A percentile compares a stretch with the other conserved stretches of the same genome.
Evolutionary conservation across 2,797 vertebrate species (phyloP).

Genomic region (Chelidonichthys spinosus): DNA sequence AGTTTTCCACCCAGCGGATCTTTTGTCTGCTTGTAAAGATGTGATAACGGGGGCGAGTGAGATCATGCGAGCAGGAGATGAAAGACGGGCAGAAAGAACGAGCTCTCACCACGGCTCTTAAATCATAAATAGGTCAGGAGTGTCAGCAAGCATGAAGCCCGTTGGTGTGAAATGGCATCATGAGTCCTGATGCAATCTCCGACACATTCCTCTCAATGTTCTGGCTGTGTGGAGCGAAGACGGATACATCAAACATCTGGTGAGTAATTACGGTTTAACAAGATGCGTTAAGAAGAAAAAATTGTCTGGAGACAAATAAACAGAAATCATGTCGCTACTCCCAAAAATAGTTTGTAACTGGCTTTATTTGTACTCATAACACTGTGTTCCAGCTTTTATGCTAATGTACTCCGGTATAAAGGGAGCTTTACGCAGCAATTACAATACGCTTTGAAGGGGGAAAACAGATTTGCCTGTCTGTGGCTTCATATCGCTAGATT

Average conservation of each 20-base stretch:
- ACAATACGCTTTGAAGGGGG: slow-evolving; percentile 60
- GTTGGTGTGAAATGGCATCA: slow-evolving; percentile 62
- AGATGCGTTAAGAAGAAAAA: slow-evolving; percentile 26
- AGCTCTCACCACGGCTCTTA: slow-evolving; percentile 64
- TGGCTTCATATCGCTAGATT: slow-evolving; percentile 73
- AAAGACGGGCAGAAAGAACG: slow-evolving; percentile 50
- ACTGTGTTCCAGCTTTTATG: slow-evolving; percentile 62
- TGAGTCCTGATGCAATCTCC: slow-evolving; percentile 63
- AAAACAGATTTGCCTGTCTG: slow-evolving; percentile 64
- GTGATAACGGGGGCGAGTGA: slow-evolving; percentile 61
- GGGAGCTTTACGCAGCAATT: slow-evolving; percentile 67
- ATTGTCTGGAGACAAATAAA: slow-evolving; percentile 53
- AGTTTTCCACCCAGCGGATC: slow-evolving; percentile 71
- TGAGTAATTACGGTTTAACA: slow-evolving; percentile 56
- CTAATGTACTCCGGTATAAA: slow-evolving; percentile 65
- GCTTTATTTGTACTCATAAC: slow-evolving; percentile 56
- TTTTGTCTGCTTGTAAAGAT: slow-evolving; percentile 76
- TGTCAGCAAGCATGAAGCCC: slow-evolving; percentile 64
- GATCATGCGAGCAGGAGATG: slow-evolving; percentile 58
- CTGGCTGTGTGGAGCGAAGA: slow-evolving; percentile 34
- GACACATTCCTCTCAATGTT: slow-evolving; percentile 52
- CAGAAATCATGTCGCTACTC: slow-evolving; percentile 31
- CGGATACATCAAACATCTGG: slow-evolving; percentile 54
- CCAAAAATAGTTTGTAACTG: slow-evolving; percentile 59
- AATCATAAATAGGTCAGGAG: slow-evolving; percentile 80